These are phyloP conservation scores for Struthidea cinerea DNA, from an alignment of 2,113 vertebrate genomes.

Conservation along the genomic window DNA sequence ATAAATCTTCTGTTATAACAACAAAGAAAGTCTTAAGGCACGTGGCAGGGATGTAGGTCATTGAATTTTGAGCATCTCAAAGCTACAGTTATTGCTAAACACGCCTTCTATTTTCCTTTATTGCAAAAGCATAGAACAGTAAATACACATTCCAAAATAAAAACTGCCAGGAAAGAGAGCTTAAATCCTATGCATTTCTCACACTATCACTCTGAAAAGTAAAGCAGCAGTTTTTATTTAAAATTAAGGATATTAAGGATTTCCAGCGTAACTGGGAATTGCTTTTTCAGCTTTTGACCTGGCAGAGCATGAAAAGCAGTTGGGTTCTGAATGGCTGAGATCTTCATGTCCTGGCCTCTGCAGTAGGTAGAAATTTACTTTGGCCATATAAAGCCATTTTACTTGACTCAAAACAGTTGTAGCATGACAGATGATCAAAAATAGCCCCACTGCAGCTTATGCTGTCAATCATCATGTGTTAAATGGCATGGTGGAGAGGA, in stretches of 20 bases:
- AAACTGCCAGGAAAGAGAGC: not conserved
- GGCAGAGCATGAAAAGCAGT: constrained; percentile 24
- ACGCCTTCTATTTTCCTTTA: not conserved
- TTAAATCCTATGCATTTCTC: not conserved
- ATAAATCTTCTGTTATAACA: not conserved
- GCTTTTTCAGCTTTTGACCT: constrained; percentile 42
- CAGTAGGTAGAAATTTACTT: constrained; percentile 80
- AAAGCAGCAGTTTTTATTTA: not conserved
- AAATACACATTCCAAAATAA: not conserved
- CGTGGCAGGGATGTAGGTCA: not conserved
- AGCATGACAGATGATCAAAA: constrained; percentile 90
- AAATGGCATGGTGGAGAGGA: constrained; percentile 62
- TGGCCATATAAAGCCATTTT: constrained; percentile 85
- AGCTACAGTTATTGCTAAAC: not conserved
- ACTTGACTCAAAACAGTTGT: constrained; percentile 75
- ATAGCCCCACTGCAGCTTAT: constrained; percentile 87
- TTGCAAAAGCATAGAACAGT: not conserved
- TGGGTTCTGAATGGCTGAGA: constrained; percentile 51
- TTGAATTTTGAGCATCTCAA: not conserved
- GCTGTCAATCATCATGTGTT: constrained; percentile 85
- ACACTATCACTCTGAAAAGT: not conserved
- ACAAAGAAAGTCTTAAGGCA: not conserved
- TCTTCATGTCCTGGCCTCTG: constrained; percentile 58
- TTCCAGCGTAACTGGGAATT: not conserved
- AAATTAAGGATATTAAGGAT: not conserved